Evolutionary conservation across 2,797 vertebrate species (phyloP).

Genomic region (Eremophila alpestris): DNA sequence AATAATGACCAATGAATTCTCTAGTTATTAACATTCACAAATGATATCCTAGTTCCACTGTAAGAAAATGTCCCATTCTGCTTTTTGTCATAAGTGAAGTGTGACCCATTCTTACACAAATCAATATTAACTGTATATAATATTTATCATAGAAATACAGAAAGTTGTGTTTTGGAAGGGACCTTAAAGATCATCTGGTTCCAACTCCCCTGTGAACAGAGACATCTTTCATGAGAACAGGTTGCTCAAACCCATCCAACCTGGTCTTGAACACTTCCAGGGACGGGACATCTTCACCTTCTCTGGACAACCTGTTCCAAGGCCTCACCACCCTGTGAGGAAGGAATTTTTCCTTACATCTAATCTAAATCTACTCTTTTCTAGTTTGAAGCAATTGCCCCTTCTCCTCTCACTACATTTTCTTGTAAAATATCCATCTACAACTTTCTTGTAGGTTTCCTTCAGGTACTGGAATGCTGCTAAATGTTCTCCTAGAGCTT

Average conservation of each 20-base stretch:
- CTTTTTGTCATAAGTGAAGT: neutral
- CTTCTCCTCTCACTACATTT: neutral
- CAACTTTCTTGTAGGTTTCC: neutral
- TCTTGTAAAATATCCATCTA: neutral
- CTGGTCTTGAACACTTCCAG: neutral
- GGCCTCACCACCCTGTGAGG: neutral
- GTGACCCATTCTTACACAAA: neutral
- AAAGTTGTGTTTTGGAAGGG: neutral
- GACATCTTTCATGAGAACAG: neutral
- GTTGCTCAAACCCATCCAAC: neutral
- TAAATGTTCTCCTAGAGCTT: neutral
- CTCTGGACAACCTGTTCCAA: neutral
- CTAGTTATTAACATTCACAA: neutral
- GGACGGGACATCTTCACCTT: neutral
- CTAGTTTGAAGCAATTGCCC: neutral
- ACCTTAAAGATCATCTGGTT: neutral
- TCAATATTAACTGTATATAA: neutral
- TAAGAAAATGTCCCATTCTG: neutral
- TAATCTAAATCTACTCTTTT: neutral
- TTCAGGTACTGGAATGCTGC: neutral
- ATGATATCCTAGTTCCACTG: neutral
- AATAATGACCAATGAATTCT: neutral
- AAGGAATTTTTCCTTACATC: neutral
- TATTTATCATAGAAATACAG: neutral
- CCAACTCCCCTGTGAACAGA: rapidly evolving